Evolutionary conservation across 2,888 invertebrate species (phyloP).

Genomic region (Euplagia quadripunctaria): DNA sequence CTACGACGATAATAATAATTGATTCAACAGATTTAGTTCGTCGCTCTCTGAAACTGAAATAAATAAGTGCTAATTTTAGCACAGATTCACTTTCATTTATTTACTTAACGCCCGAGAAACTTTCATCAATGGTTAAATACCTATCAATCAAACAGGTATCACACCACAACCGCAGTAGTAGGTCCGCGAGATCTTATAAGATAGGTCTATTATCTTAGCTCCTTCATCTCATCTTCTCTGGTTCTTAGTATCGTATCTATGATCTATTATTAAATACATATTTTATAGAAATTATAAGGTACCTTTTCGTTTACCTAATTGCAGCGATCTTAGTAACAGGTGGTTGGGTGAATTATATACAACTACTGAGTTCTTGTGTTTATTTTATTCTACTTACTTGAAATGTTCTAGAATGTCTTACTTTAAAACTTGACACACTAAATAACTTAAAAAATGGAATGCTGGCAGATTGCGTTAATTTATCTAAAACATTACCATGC

Average conservation of each 20-base stretch:
- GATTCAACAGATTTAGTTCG: neutral
- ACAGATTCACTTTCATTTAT: conserved; percentile 7
- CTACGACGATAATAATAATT: neutral
- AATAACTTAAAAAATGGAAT: neutral
- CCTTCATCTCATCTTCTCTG: no score
- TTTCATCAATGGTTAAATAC: conserved; percentile 1
- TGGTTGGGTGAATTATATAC: no score
- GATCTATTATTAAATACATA: no score
- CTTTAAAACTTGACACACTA: neutral
- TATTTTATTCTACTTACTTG: neutral
- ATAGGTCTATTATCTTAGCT: no score
- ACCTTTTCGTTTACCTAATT: no score
- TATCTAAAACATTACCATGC: no score
- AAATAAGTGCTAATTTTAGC: neutral
- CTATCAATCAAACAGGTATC: neutral
- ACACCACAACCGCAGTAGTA: no score
- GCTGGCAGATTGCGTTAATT: neutral
- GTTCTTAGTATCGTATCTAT: no score
- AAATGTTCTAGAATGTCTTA: neutral
- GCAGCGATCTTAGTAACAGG: no score
- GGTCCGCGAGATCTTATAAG: no score
- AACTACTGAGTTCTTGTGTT: no score
- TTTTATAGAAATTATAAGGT: no score
- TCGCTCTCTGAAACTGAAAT: neutral
- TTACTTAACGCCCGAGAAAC: neutral